A percentile compares a stretch with the other conserved stretches of the same genome.
Evolutionary conservation across 2,113 vertebrate species (phyloP).

Genomic region (Synchiropus splendidus): DNA sequence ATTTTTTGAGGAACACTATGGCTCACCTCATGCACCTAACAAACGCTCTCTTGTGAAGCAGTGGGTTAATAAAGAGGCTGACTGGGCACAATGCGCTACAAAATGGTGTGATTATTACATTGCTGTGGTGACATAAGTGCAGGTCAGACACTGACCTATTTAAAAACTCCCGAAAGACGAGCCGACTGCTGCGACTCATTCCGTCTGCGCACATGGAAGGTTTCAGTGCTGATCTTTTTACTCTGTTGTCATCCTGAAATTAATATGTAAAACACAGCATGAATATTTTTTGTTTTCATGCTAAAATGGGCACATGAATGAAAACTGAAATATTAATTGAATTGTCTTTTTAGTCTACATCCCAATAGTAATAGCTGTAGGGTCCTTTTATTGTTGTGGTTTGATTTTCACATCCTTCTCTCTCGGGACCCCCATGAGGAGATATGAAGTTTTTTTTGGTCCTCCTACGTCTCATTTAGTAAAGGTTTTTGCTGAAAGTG

Average conservation of each 20-base stretch:
- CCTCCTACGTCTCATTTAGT: too few relatives aligned
- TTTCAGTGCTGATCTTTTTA: slow-evolving; percentile 6
- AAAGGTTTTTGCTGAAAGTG: too few relatives aligned
- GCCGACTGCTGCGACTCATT: slow-evolving; percentile 35
- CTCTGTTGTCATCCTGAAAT: slow-evolving; percentile 1
- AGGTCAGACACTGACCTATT: slow-evolving; percentile 63
- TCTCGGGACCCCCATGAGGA: too few relatives aligned
- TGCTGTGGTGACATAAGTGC: slow-evolving; percentile 42
- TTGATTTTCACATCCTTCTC: too few relatives aligned
- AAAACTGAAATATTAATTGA: too few relatives aligned
- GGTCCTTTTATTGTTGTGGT: too few relatives aligned
- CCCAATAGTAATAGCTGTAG: too few relatives aligned
- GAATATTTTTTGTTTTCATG: too few relatives aligned
- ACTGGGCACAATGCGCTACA: slow-evolving; percentile 25
- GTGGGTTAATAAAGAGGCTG: slow-evolving; percentile 31
- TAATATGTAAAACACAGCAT: too few relatives aligned
- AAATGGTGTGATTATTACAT: slow-evolving; percentile 56
- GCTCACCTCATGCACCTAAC: slow-evolving; percentile 14
- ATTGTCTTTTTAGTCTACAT: too few relatives aligned
- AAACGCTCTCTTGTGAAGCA: slow-evolving; percentile 28
- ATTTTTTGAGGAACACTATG: not conserved
- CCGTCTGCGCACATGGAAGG: slow-evolving; percentile 34
- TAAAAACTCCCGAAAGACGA: slow-evolving; percentile 39
- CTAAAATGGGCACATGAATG: too few relatives aligned
- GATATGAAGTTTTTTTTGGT: too few relatives aligned